Evolutionary conservation across 1,140 invertebrate species (phyloP), one percentile per base, ranked within the genome.

Genomic region (Chrysoperla carnea): DNA sequence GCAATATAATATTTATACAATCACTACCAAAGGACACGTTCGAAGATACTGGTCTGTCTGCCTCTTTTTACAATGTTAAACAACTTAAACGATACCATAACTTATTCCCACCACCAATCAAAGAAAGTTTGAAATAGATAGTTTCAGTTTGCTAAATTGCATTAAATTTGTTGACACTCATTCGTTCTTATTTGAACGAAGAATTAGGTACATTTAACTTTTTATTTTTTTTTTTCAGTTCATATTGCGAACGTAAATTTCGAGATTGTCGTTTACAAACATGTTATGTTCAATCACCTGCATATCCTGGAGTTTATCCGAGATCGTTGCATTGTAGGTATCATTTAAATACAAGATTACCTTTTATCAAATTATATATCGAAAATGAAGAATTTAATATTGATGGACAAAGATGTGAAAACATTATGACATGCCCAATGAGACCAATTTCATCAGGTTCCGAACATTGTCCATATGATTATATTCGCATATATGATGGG

Each of bases 321-420:
- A 69, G 87, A 15, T 84, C 86, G 51, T 67, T 92, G 13, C 84
- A 88, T 54, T 93, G 89, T 70, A 78, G 82, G 53, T 90, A 90
- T 55, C 79, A 82, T 52, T 67, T 92, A 28, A 89, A 87, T 60
- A 90, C 85, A 0, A 65, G 84, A 29, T 69, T 84, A 50, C 84
- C 85, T 2, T 90, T 84, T 62, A 90, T 90, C 50, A 90, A 90
- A 60, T 68, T 92, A 29, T 89, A 90, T 64, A 86, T 89, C 49
- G 85, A 90, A 58, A 89, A 90, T 54, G 85, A 90, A 57, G 84
- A 89, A 58, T 91, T 93, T 63, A 89, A 91, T 52, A 86, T 93
- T 43, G 88, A 92, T 52, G 88, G 88, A 0, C 86, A 91, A 53
- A 69, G 87, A 40, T 93, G 89, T 56, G 88, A 92, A 58, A 91